Percentiles rank a stretch among this genome's conserved stretches.
Evolutionary conservation across 2,113 vertebrate genomes (phyloP).

Genomic region (cat (Felis catus)): F.catus_Fca126_mat1.0 CM031412.1:66132501-66133000

Average conservation of each 20-base stretch:
- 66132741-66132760: fast-evolving
- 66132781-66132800: not conserved
- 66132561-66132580: not conserved
- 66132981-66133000: not conserved
- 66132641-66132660: not conserved
- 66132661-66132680: not conserved
- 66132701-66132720: not conserved
- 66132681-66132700: not conserved
- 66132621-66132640: not conserved
- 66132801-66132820: not conserved
- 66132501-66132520: not conserved
- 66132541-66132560: not conserved
- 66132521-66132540: not conserved
- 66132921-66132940: not conserved
- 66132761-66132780: not conserved
- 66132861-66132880: not conserved
- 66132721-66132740: not conserved
- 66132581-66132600: not conserved
- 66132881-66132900: not conserved
- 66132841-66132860: not conserved
- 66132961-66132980: not conserved
- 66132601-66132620: not conserved
- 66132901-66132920: not conserved
- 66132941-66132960: not conserved
- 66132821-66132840: not conserved